These are phyloP conservation scores for Osmerus mordax DNA, from an alignment of 2,113 vertebrate genomes.

Conservation along the genomic window DNA sequence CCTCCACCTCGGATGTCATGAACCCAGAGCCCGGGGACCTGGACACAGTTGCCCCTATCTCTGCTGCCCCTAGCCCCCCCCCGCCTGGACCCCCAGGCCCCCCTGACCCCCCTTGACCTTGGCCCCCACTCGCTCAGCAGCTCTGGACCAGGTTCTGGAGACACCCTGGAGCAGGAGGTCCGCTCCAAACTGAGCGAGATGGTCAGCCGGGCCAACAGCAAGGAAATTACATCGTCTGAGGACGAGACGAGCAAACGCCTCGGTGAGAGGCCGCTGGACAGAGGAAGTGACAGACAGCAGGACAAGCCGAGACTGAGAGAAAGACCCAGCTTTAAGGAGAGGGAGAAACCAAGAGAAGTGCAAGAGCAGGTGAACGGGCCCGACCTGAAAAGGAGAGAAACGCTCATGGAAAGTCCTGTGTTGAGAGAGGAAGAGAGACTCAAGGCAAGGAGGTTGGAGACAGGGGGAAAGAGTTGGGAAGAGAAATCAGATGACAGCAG, in stretches of 20 bases:
- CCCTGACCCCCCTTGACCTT: slow-evolving; percentile 40
- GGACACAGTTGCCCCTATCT: slow-evolving; percentile 50
- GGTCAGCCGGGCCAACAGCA: slow-evolving; percentile 77
- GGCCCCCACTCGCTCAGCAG: slow-evolving; percentile 36
- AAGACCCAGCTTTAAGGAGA: slow-evolving; percentile 42
- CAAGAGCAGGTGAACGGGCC: slow-evolving; percentile 40
- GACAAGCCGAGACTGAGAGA: slow-evolving; percentile 39
- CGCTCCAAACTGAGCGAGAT: slow-evolving; percentile 75
- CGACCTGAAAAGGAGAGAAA: slow-evolving; percentile 43
- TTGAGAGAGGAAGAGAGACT: slow-evolving; percentile 28
- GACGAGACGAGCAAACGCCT: slow-evolving; percentile 66
- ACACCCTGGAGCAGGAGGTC: slow-evolving; percentile 69
- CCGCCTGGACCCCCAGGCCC: slow-evolving; percentile 52
- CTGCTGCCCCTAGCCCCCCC: slow-evolving; percentile 23
- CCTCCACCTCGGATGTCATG: slow-evolving; percentile 47
- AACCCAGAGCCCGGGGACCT: slow-evolving; percentile 52
- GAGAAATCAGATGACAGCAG: slow-evolving; percentile 29
- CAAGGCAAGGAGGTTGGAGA: slow-evolving; percentile 9
- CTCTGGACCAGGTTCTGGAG: slow-evolving; percentile 23
- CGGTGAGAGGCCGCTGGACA: slow-evolving; percentile 54
- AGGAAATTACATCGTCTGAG: slow-evolving; percentile 77
- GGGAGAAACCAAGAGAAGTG: slow-evolving; percentile 14
- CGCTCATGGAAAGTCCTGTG: slow-evolving; percentile 27
- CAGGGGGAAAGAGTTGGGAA: slow-evolving; percentile 35
- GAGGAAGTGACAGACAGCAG: slow-evolving; percentile 57